These are phyloP conservation scores for Yoshiicerus persimilis DNA, from an alignment of 1,140 invertebrate genomes.

Conservation along the genomic window DNA sequence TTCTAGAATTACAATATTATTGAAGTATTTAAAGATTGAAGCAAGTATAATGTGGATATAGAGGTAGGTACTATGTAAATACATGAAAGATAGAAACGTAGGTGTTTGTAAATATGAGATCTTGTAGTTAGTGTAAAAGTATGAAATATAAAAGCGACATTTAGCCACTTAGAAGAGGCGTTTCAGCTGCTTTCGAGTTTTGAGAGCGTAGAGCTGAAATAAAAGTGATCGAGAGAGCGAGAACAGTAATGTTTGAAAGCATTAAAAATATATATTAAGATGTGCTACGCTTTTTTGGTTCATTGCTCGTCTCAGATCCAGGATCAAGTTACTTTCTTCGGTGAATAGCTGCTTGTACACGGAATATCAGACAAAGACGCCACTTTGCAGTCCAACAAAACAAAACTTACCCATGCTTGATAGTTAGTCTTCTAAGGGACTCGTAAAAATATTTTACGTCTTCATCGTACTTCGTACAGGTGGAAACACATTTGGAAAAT, in stretches of 20 bases:
- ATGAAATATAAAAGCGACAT: no score
- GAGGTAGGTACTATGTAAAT: no score
- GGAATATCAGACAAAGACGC: neutral
- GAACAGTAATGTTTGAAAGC: neutral
- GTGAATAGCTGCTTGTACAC: neutral
- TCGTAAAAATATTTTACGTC: neutral
- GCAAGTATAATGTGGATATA: no score
- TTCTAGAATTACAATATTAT: no score
- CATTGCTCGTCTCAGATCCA: neutral
- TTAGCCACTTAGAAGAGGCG: no score
- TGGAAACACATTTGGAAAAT: neutral
- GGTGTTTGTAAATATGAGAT: no score
- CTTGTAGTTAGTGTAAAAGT: no score
- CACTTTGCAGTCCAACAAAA: neutral
- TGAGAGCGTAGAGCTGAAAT: neutral
- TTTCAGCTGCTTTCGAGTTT: no score
- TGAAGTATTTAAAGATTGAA: no score
- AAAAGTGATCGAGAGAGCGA: neutral
- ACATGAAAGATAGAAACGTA: no score
- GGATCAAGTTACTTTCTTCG: no score
- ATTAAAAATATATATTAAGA: neutral
- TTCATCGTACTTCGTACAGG: neutral
- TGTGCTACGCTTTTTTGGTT: neutral
- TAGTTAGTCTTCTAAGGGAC: neutral
- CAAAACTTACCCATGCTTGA: neutral